Base-by-base conservation (phyloP, 2,113 vertebrate species). In the Zosterops pallidus region DNA sequence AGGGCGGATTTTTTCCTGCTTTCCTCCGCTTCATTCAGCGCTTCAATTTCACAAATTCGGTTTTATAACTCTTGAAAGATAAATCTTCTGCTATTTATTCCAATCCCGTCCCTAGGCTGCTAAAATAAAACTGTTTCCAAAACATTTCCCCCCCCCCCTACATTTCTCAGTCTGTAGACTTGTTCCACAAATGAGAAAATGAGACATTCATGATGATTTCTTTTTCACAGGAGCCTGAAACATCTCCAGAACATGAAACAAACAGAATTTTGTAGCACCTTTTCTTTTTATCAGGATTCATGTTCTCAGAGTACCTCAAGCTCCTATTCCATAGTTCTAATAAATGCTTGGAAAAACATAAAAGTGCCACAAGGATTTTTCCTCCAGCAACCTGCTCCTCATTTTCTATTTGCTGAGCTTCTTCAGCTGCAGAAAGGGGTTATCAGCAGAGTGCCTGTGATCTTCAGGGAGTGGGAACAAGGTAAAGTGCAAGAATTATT, bases 1-100 rank as follows among this genome's bases (percentile, higher is more conserved):
- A 97, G 97, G 98, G 97, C 97, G 95, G 92, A 72, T 97, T 98
- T 97, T 97, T 97, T 97, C 96, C 94, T 96, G 49, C 49, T 96
- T 97, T 97, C 91, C 68, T 92, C 76, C 56, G 74, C 65, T 87
- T 74, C 89, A 68, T n/a, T 9, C 39, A 80, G 37, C 22, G n/a
- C n/a, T 92, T 44, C 86, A 59, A 83, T 67, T 67, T 49, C 85
- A 89, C 46, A 65, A 88, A n/a, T 56, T 89, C 20, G 1, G 15
- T 79, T 55, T 53, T 33, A 8, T 11, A 47, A 41, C n/a, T 68
- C 55, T 50, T 76, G 37, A 86, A 78, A 68, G 22, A 53, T 5
- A 12, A 85, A 44, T 46, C 24, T 60, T 64, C 37, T 71, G 31
- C 2, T 85, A 62, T 69, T 82, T 69, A 41, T 76, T 76, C 8